Evolutionary conservation across 2,888 invertebrate species (phyloP), one percentile per base, ranked within the genome.

Genomic region (Ornithoptera priamus): DNA sequence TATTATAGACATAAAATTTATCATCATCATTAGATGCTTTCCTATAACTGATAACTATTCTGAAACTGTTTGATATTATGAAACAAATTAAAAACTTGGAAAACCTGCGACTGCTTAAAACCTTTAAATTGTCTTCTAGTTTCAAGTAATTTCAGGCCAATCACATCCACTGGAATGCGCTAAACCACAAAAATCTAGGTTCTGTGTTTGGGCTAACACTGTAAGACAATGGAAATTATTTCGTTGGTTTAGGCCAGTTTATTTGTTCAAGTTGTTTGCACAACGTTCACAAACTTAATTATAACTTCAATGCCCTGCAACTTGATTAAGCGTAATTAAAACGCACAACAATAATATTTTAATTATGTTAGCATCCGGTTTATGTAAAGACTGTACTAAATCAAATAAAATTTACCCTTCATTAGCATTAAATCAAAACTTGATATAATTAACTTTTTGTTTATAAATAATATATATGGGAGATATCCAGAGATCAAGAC

Each of bases 261-360:
- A 30, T 68, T 64, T 68, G 60, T 39, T 56, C 22, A n/a, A 64
- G 64, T 36, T 53, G 64, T 68, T 68, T 68, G 64, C 53, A 39
- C 59, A 68, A 39, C 68, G 60, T 68, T 68, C 53, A 50, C 71
- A 77, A 82, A 82, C 84, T 82, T 79, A 82, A 85, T 84, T 81
- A 83, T 78, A 81, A 78, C 73, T 75, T 72, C 73, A 76, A 76
- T 77, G 79, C 79, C 76, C 74, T 70, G 75, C 80, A 81, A 85
- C 78, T 74, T 79, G 82, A 84, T 85, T 83, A 84, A 77, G 76
- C 77, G 78, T 79, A 83, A 86, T 85, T 82, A 80, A 81, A 81
- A 76, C 82, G 81, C 82, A 82, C 85, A 81, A 80, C 81, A 77
- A 80, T 84, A 85, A 86, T 83, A 83, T 81, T 82, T 81, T 85